Conservation (phyloP, 2,888 invertebrate genomes). For the Stenolophus ochropezus region DNA sequence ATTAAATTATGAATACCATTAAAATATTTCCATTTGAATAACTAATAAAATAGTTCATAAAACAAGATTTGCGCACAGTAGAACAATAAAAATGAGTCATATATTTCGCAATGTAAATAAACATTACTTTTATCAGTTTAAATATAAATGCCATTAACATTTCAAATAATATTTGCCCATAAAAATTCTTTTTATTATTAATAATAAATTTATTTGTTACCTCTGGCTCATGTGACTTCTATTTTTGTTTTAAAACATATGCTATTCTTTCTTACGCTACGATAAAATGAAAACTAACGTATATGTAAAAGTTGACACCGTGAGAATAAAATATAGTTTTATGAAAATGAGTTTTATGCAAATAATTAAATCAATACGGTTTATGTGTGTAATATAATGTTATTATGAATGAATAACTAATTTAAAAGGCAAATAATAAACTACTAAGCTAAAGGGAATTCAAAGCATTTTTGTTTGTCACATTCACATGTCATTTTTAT, state of each 20-base stretch:
- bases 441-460: neutral
- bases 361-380: too few species aligned
- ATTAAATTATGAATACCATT: neutral
- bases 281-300: too few species aligned
- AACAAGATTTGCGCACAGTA: neutral
- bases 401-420: neutral
- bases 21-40: constrained; percentile 5
- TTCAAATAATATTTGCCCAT: neutral
- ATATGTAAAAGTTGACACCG: too few species aligned
- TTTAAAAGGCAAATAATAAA: neutral
- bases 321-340: too few species aligned
- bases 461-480: neutral
- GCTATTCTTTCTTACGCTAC: too few species aligned
- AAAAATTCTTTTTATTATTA: neutral
- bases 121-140: neutral
- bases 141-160: neutral
- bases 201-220: too few species aligned
- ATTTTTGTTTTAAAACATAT: too few species aligned
- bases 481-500: neutral
- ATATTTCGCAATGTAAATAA: neutral
- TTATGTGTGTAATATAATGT: too few species aligned
- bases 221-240: too few species aligned
- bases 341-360: too few species aligned
- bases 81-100: neutral
- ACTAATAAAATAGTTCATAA: neutral